phyloP scores from a whole-genome alignment of 2,113 vertebrate genomes.

The Laticauda laticaudata region DNA sequence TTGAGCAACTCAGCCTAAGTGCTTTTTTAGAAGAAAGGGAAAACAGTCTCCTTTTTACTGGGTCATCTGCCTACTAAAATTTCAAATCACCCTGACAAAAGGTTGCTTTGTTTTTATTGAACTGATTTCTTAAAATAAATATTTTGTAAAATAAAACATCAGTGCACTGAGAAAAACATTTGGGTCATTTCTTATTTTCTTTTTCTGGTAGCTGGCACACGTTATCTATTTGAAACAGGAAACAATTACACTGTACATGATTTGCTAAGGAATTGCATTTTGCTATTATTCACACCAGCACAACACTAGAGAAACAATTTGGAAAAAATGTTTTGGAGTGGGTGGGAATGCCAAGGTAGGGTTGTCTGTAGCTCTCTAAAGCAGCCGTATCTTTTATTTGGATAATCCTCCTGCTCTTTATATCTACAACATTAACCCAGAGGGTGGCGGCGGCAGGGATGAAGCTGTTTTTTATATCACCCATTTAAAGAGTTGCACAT shows the following conservation, averaged over 20 bases:
- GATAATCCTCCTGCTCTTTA: background rate
- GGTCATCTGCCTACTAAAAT: background rate
- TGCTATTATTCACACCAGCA: background rate
- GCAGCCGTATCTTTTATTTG: background rate
- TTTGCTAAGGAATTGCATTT: background rate
- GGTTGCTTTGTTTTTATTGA: background rate
- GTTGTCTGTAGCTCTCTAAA: background rate
- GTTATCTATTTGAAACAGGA: background rate
- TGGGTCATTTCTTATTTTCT: background rate
- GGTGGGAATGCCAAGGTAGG: background rate
- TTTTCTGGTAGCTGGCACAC: rapidly evolving
- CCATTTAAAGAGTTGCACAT: background rate
- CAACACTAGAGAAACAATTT: background rate
- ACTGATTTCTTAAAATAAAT: background rate
- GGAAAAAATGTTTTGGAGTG: background rate
- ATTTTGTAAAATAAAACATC: background rate
- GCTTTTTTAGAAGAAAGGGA: slow-evolving; percentile 2
- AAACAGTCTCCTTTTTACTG: background rate
- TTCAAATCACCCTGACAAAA: background rate
- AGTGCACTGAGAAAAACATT: background rate
- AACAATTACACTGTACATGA: background rate
- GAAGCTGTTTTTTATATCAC: too few relatives aligned
- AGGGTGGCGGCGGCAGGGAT: rapidly evolving
- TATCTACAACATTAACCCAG: background rate
- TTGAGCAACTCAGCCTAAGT: background rate